These are phyloP conservation scores for Luffia ferchaultella DNA, from an alignment of 2,888 invertebrate genomes.

Conservation along the genomic window DNA sequence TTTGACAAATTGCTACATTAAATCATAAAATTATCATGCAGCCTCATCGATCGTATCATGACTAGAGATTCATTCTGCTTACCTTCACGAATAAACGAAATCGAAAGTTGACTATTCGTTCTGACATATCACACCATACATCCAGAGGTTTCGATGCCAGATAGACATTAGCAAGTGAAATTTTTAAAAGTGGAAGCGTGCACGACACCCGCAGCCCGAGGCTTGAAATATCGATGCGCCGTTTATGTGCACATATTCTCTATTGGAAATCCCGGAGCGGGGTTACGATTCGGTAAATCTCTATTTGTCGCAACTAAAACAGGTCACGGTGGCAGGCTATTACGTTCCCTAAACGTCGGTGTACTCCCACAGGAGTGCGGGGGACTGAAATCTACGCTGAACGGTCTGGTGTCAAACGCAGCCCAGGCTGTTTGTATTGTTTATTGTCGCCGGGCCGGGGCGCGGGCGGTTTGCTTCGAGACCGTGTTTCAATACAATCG, in stretches of 20 bases:
- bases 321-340: conserved; percentile 64
- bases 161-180: background rate
- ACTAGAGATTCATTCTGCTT: no score
- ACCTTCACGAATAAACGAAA: no score
- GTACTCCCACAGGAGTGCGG: conserved; percentile 41
- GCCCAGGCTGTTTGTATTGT: conserved; percentile 64
- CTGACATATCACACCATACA: background rate
- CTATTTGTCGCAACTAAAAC: conserved; percentile 65
- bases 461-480: conserved; percentile 54
- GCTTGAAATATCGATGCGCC: background rate
- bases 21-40: no score
- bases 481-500: conserved; percentile 50
- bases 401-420: conserved; percentile 65
- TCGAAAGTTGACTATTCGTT: background rate
- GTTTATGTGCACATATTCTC: conserved; percentile 1
- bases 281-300: conserved; percentile 59
- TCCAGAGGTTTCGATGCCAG: background rate
- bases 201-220: background rate
- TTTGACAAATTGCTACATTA: no score
- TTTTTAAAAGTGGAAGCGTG: background rate
- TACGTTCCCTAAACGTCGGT: conserved; percentile 63
- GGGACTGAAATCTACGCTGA: conserved; percentile 62
- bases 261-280: conserved; percentile 39
- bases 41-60: no score
- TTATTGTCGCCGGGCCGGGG: conserved; percentile 60